Percentiles rank a stretch among this genome's conserved stretches.
Evolutionary conservation across 1,140 invertebrate species (phyloP).

Genomic region (Sarcophaga bullata): DNA sequence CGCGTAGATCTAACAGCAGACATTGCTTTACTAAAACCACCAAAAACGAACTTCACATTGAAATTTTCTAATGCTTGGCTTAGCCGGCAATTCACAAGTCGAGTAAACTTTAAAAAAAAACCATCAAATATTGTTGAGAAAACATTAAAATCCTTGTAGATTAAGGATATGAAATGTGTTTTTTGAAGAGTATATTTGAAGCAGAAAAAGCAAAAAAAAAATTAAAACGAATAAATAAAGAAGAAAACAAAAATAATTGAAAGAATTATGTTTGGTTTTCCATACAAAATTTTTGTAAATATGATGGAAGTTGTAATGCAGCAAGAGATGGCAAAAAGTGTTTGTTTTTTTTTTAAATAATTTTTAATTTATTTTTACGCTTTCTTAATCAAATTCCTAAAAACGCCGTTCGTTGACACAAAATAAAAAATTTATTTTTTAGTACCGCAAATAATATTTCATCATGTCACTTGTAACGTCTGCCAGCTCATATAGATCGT

Average conservation of each 20-base stretch:
- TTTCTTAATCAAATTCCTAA: no score
- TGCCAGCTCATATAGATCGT: neutral
- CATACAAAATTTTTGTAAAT: no score
- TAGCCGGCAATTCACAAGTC: no score
- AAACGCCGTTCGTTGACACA: neutral
- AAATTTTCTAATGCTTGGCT: neutral
- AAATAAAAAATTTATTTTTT: neutral
- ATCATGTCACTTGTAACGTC: neutral
- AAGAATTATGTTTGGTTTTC: neutral
- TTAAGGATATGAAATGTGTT: constrained; percentile 14
- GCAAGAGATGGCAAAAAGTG: no score
- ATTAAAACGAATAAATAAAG: neutral
- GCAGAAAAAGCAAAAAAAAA: neutral
- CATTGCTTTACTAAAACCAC: no score
- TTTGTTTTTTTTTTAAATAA: no score
- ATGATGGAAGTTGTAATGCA: no score
- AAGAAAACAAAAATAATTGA: neutral
- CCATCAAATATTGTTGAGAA: neutral
- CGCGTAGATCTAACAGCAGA: no score
- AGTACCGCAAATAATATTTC: neutral
- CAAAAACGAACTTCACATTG: neutral
- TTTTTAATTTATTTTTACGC: no score
- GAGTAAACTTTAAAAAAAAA: constrained; percentile 3
- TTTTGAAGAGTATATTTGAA: neutral
- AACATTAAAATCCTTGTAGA: neutral